Percentiles rank a stretch among this genome's conserved stretches.
These are phyloP conservation scores for Oxystoma pomonae DNA, from an alignment of 2,888 invertebrate species.

Conservation along the genomic window DNA sequence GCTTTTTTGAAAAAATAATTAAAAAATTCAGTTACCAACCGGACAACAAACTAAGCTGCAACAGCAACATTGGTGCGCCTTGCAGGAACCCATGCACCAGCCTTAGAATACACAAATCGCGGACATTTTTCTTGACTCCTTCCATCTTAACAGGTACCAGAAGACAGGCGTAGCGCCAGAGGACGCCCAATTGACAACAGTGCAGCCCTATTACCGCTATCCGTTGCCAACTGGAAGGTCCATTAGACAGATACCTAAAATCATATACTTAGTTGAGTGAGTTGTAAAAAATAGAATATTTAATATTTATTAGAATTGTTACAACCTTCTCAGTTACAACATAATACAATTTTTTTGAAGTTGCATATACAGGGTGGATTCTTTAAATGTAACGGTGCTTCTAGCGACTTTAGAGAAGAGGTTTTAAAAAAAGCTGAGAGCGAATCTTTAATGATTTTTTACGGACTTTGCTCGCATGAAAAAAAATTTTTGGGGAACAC, in stretches of 20 bases:
- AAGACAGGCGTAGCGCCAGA: slow-evolving; percentile 80
- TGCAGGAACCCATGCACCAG: slow-evolving; percentile 85
- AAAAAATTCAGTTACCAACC: slow-evolving; percentile 20
- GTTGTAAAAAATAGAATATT: no score
- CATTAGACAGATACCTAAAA: slow-evolving; percentile 27
- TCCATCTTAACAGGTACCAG: slow-evolving; percentile 79
- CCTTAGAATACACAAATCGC: slow-evolving; percentile 70
- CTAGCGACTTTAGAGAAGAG: no score
- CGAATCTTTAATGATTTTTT: no score
- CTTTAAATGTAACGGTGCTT: no score
- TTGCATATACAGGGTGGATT: no score
- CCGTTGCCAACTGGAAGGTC: slow-evolving; percentile 48
- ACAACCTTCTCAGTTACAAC: no score
- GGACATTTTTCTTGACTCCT: slow-evolving; percentile 78
- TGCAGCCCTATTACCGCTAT: slow-evolving; percentile 58
- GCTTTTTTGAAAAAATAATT: background rate
- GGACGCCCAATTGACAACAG: slow-evolving; percentile 65
- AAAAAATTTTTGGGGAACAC: no score
- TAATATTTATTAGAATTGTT: no score
- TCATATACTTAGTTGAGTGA: background rate
- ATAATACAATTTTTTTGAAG: no score
- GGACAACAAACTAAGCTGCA: slow-evolving; percentile 71
- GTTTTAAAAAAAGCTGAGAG: no score
- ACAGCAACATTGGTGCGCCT: slow-evolving; percentile 81
- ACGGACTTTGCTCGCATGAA: no score